Percentiles rank a stretch among this genome's conserved stretches.
Conservation (phyloP, 1,140 invertebrate genomes). For the Diabrotica undecimpunctata region DNA sequence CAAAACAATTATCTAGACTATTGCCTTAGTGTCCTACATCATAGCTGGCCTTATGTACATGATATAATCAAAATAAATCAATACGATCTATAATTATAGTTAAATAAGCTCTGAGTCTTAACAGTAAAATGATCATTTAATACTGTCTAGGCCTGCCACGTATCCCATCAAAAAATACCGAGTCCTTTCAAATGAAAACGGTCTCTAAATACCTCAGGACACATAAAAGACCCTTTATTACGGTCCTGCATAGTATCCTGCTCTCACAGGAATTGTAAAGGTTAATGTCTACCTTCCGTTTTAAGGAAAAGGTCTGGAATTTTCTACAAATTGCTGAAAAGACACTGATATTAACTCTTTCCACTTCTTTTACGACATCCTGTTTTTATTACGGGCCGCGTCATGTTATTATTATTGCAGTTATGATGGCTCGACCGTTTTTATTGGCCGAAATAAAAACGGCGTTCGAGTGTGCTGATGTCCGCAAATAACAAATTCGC, state of each 20-base stretch:
- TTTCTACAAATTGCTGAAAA: conserved; percentile 40
- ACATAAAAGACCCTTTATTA: conserved; percentile 43
- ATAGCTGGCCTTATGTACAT: too few relatives aligned
- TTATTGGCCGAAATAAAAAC: too few relatives aligned
- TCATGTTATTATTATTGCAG: conserved; percentile 10
- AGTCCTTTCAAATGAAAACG: conserved; percentile 30
- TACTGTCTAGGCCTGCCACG: background rate
- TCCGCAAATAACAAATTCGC: too few relatives aligned
- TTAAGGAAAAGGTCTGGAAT: conserved; percentile 35
- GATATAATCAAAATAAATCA: too few relatives aligned
- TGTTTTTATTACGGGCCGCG: conserved; percentile 3
- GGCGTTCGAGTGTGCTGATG: too few relatives aligned
- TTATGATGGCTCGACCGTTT: conserved; percentile 1
- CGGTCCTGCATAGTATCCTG: conserved; percentile 38
- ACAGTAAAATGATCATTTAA: too few relatives aligned
- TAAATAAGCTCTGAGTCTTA: too few relatives aligned
- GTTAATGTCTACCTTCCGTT: conserved; percentile 40
- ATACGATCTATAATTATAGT: too few relatives aligned
- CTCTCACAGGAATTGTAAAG: conserved; percentile 38
- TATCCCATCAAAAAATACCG: conserved; percentile 16
- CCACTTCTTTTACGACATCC: conserved; percentile 28
- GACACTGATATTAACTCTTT: conserved; percentile 38
- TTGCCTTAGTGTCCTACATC: too few relatives aligned
- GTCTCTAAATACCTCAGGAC: conserved; percentile 39
- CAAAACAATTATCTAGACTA: too few relatives aligned